Percentiles rank a stretch among this genome's conserved stretches.
Conservation (phyloP, 23 tunicate genomes). For the Halocynthia aurantium region DNA sequence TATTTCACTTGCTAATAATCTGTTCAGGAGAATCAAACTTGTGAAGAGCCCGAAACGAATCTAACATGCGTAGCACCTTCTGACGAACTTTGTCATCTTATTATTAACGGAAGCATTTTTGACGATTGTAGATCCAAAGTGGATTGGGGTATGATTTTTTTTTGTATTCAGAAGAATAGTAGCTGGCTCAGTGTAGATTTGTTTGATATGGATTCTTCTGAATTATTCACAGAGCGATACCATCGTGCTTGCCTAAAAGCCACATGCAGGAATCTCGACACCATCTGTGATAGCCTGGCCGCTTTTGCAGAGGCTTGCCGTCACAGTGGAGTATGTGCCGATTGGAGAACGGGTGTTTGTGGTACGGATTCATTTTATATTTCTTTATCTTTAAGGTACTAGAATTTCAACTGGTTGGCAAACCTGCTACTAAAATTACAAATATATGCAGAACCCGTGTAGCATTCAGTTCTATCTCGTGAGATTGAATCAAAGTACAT, state of each 20-base stretch:
- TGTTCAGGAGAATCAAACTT: neutral
- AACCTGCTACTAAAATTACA: too few relatives aligned
- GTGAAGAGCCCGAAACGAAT: neutral
- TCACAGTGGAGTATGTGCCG: conserved; percentile 44
- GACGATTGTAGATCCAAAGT: conserved; percentile 30
- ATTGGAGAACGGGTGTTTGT: conserved; percentile 30
- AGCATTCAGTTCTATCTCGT: too few relatives aligned
- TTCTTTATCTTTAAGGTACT: neutral
- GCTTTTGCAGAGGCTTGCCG: conserved; percentile 58
- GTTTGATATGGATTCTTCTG: neutral
- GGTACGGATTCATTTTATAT: conserved; percentile 21
- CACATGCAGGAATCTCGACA: conserved; percentile 33
- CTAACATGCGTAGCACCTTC: too few relatives aligned
- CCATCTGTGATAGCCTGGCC: conserved; percentile 43
- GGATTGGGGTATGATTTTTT: conserved; percentile 30
- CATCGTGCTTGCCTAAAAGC: conserved; percentile 31
- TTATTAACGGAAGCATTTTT: conserved; percentile 16
- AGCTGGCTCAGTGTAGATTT: neutral
- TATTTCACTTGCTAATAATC: too few relatives aligned
- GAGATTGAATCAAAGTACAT: too few relatives aligned
- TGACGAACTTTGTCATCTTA: neutral
- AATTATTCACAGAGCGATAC: conserved; percentile 27
- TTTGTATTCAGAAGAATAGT: neutral
- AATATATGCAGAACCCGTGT: too few relatives aligned
- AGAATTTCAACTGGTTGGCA: too few relatives aligned